A percentile compares a stretch with the other conserved stretches of the same genome.
These are phyloP conservation scores for Zaprionus tsacasi DNA, from an alignment of 1,140 invertebrate genomes.

Conservation along the genomic window DNA sequence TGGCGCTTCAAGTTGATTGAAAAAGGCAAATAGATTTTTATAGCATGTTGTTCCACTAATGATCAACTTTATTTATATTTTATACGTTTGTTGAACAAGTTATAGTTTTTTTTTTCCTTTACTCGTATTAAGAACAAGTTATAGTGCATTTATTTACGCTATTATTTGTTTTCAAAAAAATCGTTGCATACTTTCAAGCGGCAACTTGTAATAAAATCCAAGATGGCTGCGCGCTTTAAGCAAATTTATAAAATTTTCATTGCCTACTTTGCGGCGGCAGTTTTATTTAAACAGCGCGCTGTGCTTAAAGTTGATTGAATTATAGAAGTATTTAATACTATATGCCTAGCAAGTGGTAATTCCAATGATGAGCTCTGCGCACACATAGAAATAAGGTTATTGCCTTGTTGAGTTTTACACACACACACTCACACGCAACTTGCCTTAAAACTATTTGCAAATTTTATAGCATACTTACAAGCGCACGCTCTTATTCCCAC, in stretches of 20 bases:
- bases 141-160: not conserved
- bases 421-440: not conserved
- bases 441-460: not conserved
- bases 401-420: not conserved
- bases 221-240: not conserved
- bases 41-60: not conserved
- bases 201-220: not conserved
- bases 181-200: conserved; percentile 11
- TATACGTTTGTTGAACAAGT: not conserved
- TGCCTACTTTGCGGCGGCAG: not conserved
- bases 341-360: not conserved
- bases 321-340: not conserved
- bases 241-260: not conserved
- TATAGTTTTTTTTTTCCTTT: too few species aligned
- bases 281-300: not conserved
- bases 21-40: not conserved
- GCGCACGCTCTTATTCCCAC: not conserved
- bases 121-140: too few species aligned
- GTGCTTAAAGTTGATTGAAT: not conserved
- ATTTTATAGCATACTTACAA: not conserved
- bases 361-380: not conserved
- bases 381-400: not conserved
- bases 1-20: conserved; percentile 1
- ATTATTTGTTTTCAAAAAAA: not conserved
- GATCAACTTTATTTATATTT: not conserved